Evolutionary conservation across 2,113 vertebrate species (phyloP), one percentile per base, ranked within the genome.

Genomic region (Paraplagusia blochii): DNA sequence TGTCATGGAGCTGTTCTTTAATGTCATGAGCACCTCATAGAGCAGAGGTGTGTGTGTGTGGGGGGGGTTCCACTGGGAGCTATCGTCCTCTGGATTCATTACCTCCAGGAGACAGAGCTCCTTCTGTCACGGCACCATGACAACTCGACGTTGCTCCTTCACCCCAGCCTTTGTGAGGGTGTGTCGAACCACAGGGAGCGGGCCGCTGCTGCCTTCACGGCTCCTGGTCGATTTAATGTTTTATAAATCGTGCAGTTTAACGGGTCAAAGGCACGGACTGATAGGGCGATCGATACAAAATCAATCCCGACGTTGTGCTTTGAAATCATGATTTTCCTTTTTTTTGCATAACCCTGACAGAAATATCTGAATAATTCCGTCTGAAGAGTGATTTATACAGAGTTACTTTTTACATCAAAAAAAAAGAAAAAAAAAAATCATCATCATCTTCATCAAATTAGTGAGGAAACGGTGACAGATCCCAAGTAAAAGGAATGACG

Each of bases 21-120:
- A 83, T 83, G 79, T 81, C 75, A 83, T 81, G 79, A 74, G 72
- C 72, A 78, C 77, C 76, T 84, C 71, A 49, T 80, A 80, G 56
- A 67, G 29, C 45, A n/a, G n/a, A n/a, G n/a, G n/a, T n/a, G n/a
- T n/a, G n/a, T n/a, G n/a, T n/a, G n/a, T n/a, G n/a, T n/a, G n/a
- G n/a, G n/a, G n/a, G n/a, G n/a, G n/a, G n/a, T n/a, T 78, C 82
- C 76, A 76, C 67, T 13, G 80, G 74, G 85, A 83, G 59, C 76
- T 80, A 82, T 84, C 72, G 66, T 83, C 78, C 76, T 72, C 72
- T 82, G 60, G 66, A 84, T 80, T 85, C 79, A 84, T 81, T 80
- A 83, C 76, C 75, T 78, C 65, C 76, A 70, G 67, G 74, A 82
- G 79, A 69, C 78, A 74, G 61, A 65, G 71, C 70, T 80, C 60